These are phyloP conservation scores for Drosophila siamana DNA, from an alignment of 2,888 invertebrate species.

Conservation along the genomic window DNA sequence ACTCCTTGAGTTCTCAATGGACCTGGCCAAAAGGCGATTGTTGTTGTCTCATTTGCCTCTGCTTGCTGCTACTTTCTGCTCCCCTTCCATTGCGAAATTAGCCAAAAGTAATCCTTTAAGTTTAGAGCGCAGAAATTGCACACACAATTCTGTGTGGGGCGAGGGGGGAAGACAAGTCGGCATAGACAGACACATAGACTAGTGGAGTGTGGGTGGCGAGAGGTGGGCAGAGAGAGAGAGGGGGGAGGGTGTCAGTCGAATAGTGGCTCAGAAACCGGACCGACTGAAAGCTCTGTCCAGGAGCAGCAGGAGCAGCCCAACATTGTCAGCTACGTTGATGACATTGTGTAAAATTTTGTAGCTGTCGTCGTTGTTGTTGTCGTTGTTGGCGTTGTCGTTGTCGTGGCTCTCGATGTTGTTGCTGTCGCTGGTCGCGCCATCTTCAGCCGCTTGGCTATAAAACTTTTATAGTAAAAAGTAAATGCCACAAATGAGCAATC, in stretches of 20 bases:
- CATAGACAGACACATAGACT: conserved; percentile 16
- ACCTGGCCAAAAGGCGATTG: conserved; percentile 40
- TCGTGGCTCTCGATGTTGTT: conserved; percentile 18
- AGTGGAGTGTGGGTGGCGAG: not conserved
- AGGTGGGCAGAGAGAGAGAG: not conserved
- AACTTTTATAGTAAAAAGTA: conserved; percentile 79
- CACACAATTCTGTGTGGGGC: conserved; percentile 60
- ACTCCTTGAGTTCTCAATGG: conserved; percentile 36
- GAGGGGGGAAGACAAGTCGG: conserved; percentile 34
- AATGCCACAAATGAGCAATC: conserved; percentile 83
- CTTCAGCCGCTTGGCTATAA: conserved; percentile 62
- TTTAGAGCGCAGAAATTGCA: conserved; percentile 69
- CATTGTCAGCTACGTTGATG: conserved; percentile 73
- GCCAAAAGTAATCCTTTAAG: conserved; percentile 79
- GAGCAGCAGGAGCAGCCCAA: conserved; percentile 27
- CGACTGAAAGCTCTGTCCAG: conserved; percentile 25
- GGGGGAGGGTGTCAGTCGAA: conserved; percentile 16
- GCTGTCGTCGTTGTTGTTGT: conserved; percentile 50
- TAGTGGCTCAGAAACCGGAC: conserved; percentile 25
- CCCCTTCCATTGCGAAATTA: conserved; percentile 63
- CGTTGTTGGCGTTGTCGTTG: conserved; percentile 9
- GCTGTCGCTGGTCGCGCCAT: conserved; percentile 49
- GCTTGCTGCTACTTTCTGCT: no score
- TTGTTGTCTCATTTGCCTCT: conserved; percentile 34
- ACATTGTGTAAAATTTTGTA: conserved; percentile 77